Evolutionary conservation across 1,140 invertebrate genomes (phyloP).

Genomic region (Hyles vespertilio): DNA sequence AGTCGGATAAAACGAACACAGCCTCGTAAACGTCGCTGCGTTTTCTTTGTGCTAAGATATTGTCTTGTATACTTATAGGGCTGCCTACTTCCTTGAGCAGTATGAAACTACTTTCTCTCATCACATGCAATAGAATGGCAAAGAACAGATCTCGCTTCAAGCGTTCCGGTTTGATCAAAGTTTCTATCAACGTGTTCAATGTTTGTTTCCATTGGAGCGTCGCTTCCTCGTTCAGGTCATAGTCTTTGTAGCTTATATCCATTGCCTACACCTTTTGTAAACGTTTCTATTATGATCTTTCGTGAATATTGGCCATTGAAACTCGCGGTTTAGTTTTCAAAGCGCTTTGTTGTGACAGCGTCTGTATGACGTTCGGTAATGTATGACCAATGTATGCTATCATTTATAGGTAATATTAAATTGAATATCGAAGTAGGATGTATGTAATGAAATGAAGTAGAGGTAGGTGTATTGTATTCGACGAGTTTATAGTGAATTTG

Average conservation of each 20-base stretch:
- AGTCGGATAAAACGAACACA: constrained; percentile 23
- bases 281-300: not conserved
- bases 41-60: constrained; percentile 22
- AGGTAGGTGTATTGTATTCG: too few relatives aligned
- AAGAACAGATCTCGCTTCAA: constrained; percentile 38
- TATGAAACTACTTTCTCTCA: constrained; percentile 40
- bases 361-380: too few relatives aligned
- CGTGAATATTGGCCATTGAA: constrained; percentile 1
- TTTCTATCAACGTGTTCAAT: constrained; percentile 30
- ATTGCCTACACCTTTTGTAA: constrained; percentile 11
- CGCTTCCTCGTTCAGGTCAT: constrained; percentile 24
- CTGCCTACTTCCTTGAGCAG: constrained; percentile 24
- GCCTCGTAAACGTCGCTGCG: constrained; percentile 20
- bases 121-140: constrained; percentile 37
- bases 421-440: too few relatives aligned
- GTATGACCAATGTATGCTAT: too few relatives aligned
- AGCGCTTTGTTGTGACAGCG: not conserved
- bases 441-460: too few relatives aligned
- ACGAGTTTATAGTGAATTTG: too few relatives aligned
- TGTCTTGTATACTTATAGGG: constrained; percentile 20
- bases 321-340: not conserved
- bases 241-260: not conserved
- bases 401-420: not conserved
- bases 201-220: constrained; percentile 31
- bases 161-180: constrained; percentile 40